phyloP scores from a whole-genome alignment of 2,797 vertebrate genomes.

The Geotrypetes seraphini region DNA sequence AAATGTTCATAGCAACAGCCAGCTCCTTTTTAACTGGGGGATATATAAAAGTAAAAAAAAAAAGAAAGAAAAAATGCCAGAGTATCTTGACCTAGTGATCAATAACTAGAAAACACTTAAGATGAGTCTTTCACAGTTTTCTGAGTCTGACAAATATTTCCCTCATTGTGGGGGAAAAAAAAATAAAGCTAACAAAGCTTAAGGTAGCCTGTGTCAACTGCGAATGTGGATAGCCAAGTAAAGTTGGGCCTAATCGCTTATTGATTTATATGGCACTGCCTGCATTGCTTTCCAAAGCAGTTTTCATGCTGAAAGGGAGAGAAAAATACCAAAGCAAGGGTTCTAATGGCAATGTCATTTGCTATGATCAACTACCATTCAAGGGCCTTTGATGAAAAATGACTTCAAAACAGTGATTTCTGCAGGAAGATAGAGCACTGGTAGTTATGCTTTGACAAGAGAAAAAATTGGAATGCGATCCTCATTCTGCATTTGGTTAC shows the following conservation, averaged over 20 bases:
- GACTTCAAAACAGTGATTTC: conserved; percentile 32
- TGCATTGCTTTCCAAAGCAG: conserved; percentile 17
- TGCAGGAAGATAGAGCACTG: conserved; percentile 31
- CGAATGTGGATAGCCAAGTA: conserved; percentile 22
- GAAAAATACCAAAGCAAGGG: conserved; percentile 28
- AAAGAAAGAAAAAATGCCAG: too few species aligned
- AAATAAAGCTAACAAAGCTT: conserved; percentile 33
- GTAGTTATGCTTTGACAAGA: conserved; percentile 34
- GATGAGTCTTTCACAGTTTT: not conserved
- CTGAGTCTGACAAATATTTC: conserved; percentile 21
- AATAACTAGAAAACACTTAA: too few species aligned
- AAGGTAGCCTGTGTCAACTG: conserved; percentile 3
- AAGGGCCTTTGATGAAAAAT: conserved; percentile 37
- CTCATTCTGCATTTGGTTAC: conserved; percentile 21
- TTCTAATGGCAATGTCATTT: conserved; percentile 41
- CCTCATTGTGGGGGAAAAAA: conserved; percentile 18
- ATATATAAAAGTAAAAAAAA: too few species aligned
- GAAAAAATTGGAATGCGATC: conserved; percentile 22
- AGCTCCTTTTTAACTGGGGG: too few species aligned
- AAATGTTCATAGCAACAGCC: too few species aligned
- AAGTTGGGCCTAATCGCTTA: conserved; percentile 36
- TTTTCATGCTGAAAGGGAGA: conserved; percentile 20
- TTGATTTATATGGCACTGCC: conserved; percentile 25
- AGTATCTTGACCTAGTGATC: too few species aligned
- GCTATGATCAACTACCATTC: conserved; percentile 33